Evolutionary conservation across 53 echinoderm and acorn worm species (phyloP), one percentile per base, ranked within the genome.

Genomic region (Holothuria scabra): DNA sequence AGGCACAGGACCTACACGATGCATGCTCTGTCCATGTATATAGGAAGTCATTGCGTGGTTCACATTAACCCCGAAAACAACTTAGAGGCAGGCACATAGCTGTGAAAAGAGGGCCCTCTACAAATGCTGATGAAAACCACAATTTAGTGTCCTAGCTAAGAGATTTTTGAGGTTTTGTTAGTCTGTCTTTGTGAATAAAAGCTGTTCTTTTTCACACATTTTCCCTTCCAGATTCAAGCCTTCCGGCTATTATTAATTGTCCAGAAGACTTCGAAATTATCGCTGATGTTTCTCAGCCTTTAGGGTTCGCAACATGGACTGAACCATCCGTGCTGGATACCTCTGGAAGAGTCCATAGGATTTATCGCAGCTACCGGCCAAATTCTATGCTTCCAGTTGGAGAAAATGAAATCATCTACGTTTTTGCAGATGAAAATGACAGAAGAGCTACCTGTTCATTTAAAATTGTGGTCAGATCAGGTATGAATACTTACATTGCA

Each of bases 321-420:
- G 80, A 80, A 21, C 80, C 80, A 1, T 28, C 29, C 19, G 33
- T 38, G 4, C 19, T 59, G 2, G 76, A 76, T 76, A 30, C 25
- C 24, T 37, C 60, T 6, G 60, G 60, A 23, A 28, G 62, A 34
- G 38, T 23, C 6, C 62, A 60, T 21, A 61, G 60, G 9, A 21
- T 80, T 14, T 80, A 31, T 19, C 80, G 80, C 28, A 80, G 80
- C 44, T 60, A 60, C 35, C 9, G 37, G 7, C 80, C 62, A 22
- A 80, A 33, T 7, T 80, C 80, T 16, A 34, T 80, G 37, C 62
- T 80, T 28, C 80, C 80, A 14, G 80, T 80, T 8, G 80, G 80
- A 25, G 80, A 80, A 34, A 80, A 80, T 41, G 80, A 80, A 23
- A 60, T 80, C 62, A 60, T 80, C n/a, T 80, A 80, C 31, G 80